Conservation (phyloP, 2,797 vertebrate species). For the Melanotaenia pygmaea region DNA sequence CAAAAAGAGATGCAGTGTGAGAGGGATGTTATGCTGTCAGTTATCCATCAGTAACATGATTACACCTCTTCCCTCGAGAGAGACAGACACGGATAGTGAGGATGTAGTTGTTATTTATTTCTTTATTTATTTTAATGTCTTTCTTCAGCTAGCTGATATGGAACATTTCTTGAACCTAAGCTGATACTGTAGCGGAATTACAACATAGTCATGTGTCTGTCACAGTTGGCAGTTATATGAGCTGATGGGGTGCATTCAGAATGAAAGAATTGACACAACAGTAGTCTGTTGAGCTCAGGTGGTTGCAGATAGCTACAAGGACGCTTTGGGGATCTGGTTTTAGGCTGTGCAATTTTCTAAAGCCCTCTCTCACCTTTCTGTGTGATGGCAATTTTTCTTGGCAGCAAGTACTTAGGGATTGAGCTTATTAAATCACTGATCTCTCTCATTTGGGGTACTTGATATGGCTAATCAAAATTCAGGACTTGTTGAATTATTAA, state of each 20-base stretch:
- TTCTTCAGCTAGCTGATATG: conserved; percentile 42
- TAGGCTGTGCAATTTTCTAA: conserved; percentile 20
- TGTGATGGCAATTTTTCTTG: conserved; percentile 21
- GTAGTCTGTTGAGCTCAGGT: conserved; percentile 30
- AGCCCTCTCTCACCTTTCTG: conserved; percentile 21
- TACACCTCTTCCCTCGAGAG: conserved; percentile 53
- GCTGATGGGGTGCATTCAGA: conserved; percentile 4
- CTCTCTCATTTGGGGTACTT: conserved; percentile 39
- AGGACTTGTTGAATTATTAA: conserved; percentile 68
- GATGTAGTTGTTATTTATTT: conserved; percentile 32
- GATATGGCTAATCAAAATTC: conserved; percentile 59
- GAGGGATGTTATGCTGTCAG: conserved; percentile 69
- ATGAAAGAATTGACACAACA: conserved; percentile 36
- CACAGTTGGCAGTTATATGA: conserved; percentile 30
- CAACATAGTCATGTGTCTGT: conserved; percentile 51
- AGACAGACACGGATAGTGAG: conserved; percentile 52
- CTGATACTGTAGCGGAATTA: conserved; percentile 52
- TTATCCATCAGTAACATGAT: conserved; percentile 75
- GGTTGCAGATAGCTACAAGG: conserved; percentile 43
- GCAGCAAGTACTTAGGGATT: conserved; percentile 42
- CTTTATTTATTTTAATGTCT: conserved; percentile 18
- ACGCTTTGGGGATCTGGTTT: conserved; percentile 32
- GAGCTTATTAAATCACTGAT: conserved; percentile 51
- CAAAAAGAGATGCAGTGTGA: conserved; percentile 46
- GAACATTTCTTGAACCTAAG: conserved; percentile 40